Conservation (phyloP, 2,113 vertebrate species). For the Crypturellus undulatus region DNA sequence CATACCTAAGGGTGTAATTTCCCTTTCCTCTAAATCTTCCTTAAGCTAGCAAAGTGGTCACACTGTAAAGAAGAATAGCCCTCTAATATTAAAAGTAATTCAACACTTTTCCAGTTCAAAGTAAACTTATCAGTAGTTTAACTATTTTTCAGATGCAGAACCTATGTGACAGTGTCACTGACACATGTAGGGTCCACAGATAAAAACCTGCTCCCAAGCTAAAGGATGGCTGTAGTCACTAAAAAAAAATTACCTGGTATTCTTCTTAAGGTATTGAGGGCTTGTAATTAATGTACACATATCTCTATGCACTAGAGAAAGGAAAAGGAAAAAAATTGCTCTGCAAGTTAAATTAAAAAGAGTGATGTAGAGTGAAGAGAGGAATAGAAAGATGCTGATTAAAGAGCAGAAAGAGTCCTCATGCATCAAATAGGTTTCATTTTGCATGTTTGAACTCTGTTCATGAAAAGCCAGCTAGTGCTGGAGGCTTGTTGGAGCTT, state of each 20-base stretch:
- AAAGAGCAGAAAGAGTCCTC: constrained; percentile 32
- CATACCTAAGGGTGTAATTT: constrained; percentile 25
- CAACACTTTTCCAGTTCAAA: neutral
- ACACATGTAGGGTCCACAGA: neutral
- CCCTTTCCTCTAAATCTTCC: neutral
- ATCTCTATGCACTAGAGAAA: neutral
- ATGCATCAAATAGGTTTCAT: neutral
- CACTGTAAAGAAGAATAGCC: constrained; percentile 3
- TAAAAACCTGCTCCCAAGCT: neutral
- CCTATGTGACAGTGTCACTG: neutral
- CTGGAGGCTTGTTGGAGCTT: neutral
- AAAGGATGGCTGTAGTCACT: neutral
- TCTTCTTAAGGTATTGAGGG: neutral
- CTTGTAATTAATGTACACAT: neutral
- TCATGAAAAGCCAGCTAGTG: constrained; percentile 2
- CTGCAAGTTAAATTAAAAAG: constrained; percentile 21
- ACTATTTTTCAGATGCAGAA: neutral
- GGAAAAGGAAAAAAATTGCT: neutral
- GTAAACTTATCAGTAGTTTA: neutral
- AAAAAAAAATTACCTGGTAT: constrained; percentile 15
- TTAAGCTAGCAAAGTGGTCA: constrained; percentile 20
- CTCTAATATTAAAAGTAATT: neutral
- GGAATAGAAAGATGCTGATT: constrained; percentile 28
- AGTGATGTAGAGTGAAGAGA: neutral
- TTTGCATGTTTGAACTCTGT: constrained; percentile 25